Conservation (phyloP, 2,888 invertebrate genomes). For the Melanostoma mellinum region DNA sequence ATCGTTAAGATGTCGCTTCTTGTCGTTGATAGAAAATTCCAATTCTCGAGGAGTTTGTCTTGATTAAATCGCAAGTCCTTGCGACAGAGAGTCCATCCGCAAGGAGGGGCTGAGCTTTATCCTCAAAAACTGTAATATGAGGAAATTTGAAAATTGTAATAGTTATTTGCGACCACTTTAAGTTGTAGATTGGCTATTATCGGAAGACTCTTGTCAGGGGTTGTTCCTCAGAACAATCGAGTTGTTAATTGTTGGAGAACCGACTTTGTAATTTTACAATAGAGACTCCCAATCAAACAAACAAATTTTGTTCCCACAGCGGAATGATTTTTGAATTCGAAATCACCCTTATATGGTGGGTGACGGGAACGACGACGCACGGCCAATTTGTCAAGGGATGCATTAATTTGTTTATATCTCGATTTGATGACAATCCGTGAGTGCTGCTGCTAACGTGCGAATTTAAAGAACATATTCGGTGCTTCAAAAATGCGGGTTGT, state of each 20-base stretch:
- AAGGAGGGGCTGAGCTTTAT: not conserved
- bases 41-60: conserved; percentile 16
- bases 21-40: conserved; percentile 35
- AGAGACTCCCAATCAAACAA: not conserved
- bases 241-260: conserved; percentile 58
- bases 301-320: conserved; percentile 62
- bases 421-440: conserved; percentile 58
- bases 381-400: conserved; percentile 72
- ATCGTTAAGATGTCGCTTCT: conserved; percentile 72
- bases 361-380: conserved; percentile 30
- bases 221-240: conserved; percentile 39
- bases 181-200: conserved; percentile 51
- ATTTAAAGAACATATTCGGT: conserved; percentile 46
- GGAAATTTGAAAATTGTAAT: conserved; percentile 58
- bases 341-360: conserved; percentile 63
- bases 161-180: conserved; percentile 63
- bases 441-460: conserved; percentile 40
- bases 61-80: conserved; percentile 68
- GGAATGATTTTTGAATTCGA: conserved; percentile 55
- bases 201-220: conserved; percentile 1
- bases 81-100: not conserved
- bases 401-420: conserved; percentile 69
- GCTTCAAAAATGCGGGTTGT: conserved; percentile 50
- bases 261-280: conserved; percentile 58
- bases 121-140: conserved; percentile 29